These are phyloP conservation scores for Rhagologus leucostigma DNA, from an alignment of 2,113 vertebrate species.

Conservation along the genomic window DNA sequence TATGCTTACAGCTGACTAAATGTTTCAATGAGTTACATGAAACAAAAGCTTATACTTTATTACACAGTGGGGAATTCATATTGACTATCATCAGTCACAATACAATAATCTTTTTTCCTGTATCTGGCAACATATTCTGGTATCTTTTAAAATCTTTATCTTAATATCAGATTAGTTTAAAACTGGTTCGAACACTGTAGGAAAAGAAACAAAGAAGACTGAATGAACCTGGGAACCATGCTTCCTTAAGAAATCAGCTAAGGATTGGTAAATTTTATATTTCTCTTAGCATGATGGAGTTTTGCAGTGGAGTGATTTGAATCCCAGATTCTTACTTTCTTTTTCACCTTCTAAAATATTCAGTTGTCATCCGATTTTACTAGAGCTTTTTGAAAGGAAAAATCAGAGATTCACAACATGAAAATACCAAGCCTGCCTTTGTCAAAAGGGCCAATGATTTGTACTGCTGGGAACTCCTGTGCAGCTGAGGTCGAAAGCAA, in stretches of 20 bases:
- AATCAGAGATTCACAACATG: background rate
- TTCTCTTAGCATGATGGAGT: background rate
- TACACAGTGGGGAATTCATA: background rate
- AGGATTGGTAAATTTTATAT: background rate
- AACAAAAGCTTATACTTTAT: background rate
- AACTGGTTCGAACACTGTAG: background rate
- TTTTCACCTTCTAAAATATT: background rate
- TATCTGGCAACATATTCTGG: background rate
- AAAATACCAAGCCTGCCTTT: background rate
- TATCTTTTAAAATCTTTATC: background rate
- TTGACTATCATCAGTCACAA: background rate
- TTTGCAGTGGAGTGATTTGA: background rate
- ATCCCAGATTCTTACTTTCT: background rate
- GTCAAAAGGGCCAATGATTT: background rate
- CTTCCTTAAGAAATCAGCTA: background rate
- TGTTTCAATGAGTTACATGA: background rate
- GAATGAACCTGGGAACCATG: background rate
- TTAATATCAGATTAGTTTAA: background rate
- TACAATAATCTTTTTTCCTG: background rate
- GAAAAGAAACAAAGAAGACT: background rate
- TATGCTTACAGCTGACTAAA: background rate
- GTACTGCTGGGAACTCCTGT: background rate
- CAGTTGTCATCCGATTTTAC: background rate
- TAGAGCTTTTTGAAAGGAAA: background rate
- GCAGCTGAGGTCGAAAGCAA: background rate